Percentiles rank a stretch among this genome's conserved stretches.
Conservation (phyloP, 1,140 invertebrate genomes). For the Atta cephalotes region DNA sequence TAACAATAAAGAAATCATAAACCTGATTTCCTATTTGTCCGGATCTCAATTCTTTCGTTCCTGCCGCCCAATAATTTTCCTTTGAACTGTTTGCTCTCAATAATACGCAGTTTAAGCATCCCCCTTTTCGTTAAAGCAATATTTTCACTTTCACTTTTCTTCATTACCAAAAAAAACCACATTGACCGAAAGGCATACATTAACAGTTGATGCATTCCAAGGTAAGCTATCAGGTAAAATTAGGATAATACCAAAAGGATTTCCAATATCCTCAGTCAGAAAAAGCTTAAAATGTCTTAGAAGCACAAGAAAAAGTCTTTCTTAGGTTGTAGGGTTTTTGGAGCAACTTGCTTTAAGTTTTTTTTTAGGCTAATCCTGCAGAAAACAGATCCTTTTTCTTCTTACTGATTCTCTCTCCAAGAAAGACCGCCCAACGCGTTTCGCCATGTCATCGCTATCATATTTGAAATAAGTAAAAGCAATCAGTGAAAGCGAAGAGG, state of each 20-base stretch:
- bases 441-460: constrained; percentile 2
- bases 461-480: constrained; percentile 35
- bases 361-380: constrained; percentile 22
- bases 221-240: constrained; percentile 53
- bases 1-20: not conserved
- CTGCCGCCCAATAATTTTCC: not conserved
- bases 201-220: constrained; percentile 74
- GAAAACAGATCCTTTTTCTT: constrained; percentile 37
- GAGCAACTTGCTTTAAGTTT: too few relatives aligned
- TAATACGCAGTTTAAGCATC: not conserved
- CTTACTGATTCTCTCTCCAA: not conserved
- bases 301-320: constrained; percentile 37
- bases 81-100: constrained; percentile 18
- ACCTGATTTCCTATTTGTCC: not conserved
- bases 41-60: not conserved
- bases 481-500: constrained; percentile 46
- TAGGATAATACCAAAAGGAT: constrained; percentile 61
- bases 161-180: constrained; percentile 62
- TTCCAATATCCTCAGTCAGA: constrained; percentile 13
- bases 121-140: constrained; percentile 56
- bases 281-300: not conserved
- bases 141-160: constrained; percentile 70
- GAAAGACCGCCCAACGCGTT: not conserved
- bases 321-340: constrained; percentile 19
- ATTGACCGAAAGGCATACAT: constrained; percentile 66